Evolutionary conservation across 2,888 invertebrate genomes (phyloP).

Genomic region (Adelphocoris suturalis): DNA sequence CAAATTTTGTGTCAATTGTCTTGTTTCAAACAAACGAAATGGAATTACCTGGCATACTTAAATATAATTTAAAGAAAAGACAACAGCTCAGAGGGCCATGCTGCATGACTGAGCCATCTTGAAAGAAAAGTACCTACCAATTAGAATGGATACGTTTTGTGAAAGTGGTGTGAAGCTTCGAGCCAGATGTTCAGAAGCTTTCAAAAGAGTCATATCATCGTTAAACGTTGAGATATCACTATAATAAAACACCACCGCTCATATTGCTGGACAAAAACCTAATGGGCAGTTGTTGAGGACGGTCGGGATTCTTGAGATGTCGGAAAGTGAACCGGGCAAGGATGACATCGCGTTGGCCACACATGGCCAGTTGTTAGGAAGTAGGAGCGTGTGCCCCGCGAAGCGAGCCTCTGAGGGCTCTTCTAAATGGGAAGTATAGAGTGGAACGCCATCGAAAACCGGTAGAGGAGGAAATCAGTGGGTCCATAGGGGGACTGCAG

Average conservation of each 20-base stretch:
- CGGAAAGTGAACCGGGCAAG: neutral
- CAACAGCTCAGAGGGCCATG: too few relatives aligned
- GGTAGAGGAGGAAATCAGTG: constrained; percentile 33
- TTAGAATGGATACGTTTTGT: too few relatives aligned
- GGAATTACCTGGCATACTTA: too few relatives aligned
- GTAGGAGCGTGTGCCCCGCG: constrained; percentile 28
- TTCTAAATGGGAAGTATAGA: neutral
- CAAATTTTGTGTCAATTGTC: too few relatives aligned
- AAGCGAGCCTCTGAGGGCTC: neutral
- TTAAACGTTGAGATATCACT: neutral
- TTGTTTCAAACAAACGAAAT: too few relatives aligned
- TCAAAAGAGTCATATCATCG: neutral
- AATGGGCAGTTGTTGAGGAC: neutral
- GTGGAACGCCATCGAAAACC: constrained; percentile 1
- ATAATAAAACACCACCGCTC: neutral
- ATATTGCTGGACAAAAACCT: neutral
- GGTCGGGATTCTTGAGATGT: constrained; percentile 32
- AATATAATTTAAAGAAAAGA: too few relatives aligned
- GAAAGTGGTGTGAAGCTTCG: too few relatives aligned
- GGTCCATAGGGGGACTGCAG: constrained; percentile 52
- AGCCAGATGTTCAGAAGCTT: too few relatives aligned
- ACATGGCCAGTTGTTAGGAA: constrained; percentile 34
- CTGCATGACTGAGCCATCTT: too few relatives aligned
- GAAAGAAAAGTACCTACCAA: too few relatives aligned
- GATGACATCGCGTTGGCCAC: constrained; percentile 1